Evolutionary conservation across 2,797 vertebrate genomes (phyloP).

Genomic region (Artibeus lituratus): DNA sequence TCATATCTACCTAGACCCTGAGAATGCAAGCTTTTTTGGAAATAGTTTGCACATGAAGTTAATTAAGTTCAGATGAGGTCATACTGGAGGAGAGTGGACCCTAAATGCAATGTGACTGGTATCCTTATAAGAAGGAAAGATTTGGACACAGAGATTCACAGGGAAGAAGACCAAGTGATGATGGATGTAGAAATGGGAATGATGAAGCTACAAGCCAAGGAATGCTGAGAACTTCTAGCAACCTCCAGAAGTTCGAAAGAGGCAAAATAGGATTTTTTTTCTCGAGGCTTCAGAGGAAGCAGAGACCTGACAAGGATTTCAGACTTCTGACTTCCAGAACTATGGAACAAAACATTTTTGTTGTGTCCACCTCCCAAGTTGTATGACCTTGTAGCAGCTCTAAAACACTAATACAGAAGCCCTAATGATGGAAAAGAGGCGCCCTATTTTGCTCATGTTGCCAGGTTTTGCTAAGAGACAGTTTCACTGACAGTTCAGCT

Average conservation of each 20-base stretch:
- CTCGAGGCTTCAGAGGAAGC: neutral
- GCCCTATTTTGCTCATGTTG: neutral
- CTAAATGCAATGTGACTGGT: neutral
- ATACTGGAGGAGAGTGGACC: neutral
- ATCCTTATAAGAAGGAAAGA: neutral
- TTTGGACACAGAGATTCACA: neutral
- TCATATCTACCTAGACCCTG: neutral
- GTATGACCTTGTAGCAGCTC: neutral
- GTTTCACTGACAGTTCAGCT: conserved; percentile 1
- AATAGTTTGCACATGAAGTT: neutral
- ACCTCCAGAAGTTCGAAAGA: neutral
- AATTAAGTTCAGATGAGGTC: neutral
- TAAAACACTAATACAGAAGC: neutral
- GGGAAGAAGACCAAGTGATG: neutral
- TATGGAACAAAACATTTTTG: neutral
- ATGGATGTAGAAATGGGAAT: neutral
- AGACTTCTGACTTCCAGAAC: neutral
- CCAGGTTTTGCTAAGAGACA: neutral
- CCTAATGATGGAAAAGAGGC: neutral
- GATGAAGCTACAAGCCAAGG: neutral
- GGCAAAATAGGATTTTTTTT: neutral
- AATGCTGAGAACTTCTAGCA: neutral
- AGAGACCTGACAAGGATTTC: neutral
- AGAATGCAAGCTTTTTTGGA: neutral
- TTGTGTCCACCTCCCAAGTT: neutral